Conservation (phyloP, 2,113 vertebrate genomes). For the Guaruba guarouba region DNA sequence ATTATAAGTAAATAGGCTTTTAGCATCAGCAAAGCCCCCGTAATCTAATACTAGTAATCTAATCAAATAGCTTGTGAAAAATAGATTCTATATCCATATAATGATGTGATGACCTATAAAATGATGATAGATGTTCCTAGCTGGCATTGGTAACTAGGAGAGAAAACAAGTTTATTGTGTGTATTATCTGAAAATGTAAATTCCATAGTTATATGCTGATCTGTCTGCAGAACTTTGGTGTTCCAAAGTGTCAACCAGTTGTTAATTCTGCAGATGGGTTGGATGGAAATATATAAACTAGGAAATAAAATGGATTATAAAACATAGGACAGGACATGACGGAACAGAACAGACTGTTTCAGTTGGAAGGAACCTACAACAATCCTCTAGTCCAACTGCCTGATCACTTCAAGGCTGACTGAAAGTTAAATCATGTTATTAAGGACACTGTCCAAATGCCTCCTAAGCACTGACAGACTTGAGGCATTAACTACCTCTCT, state of each 20-base stretch:
- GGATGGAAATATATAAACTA: neutral
- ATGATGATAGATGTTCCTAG: constrained; percentile 45
- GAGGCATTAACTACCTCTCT: neutral
- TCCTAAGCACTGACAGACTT: neutral
- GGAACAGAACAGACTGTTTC: neutral
- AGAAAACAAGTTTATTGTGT: constrained; percentile 5
- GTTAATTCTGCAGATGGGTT: neutral
- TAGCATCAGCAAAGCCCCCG: constrained; percentile 50
- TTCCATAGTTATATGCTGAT: neutral
- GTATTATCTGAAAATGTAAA: constrained; percentile 26
- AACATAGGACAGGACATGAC: neutral
- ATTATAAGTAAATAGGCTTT: constrained; percentile 61
- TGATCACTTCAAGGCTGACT: neutral
- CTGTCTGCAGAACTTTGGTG: neutral
- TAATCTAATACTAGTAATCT: constrained; percentile 67
- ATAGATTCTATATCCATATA: constrained; percentile 57
- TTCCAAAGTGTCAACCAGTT: neutral
- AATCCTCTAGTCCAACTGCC: neutral
- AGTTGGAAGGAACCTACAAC: neutral
- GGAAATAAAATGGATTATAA: neutral
- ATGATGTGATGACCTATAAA: constrained; percentile 60
- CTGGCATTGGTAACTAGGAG: neutral
- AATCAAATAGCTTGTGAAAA: constrained; percentile 61
- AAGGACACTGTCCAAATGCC: neutral
- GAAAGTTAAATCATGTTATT: neutral